Evolutionary conservation across 2,113 vertebrate genomes (phyloP).

Genomic region (Willisornis vidua): DNA sequence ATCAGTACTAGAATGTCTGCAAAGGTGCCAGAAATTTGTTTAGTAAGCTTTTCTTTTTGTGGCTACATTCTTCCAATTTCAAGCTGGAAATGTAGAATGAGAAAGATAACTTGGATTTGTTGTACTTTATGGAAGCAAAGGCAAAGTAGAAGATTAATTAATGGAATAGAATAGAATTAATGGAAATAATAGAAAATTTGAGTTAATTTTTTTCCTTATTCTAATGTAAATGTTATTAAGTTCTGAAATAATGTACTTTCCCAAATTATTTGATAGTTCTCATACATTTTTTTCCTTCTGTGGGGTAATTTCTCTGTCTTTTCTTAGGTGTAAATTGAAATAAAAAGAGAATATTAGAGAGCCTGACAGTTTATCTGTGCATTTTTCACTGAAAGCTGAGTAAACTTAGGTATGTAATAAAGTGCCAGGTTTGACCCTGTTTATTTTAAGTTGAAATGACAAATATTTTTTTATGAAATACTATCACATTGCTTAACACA

Average conservation of each 20-base stretch:
- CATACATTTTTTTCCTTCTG: neutral
- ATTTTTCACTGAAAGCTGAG: neutral
- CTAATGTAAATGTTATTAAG: neutral
- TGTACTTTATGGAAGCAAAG: neutral
- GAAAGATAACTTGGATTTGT: neutral
- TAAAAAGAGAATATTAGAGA: neutral
- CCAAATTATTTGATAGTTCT: neutral
- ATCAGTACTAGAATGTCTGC: neutral
- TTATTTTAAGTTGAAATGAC: neutral
- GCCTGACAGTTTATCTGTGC: neutral
- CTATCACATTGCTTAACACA: neutral
- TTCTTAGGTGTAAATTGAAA: neutral
- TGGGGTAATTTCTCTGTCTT: neutral
- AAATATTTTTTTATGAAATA: neutral
- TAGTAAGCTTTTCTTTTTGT: neutral
- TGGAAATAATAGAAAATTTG: neutral
- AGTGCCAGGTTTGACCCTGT: neutral
- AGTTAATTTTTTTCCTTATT: neutral
- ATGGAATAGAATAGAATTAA: neutral
- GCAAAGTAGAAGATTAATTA: neutral
- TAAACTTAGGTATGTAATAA: neutral
- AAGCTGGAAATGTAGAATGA: neutral
- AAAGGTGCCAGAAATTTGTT: neutral
- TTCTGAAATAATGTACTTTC: neutral
- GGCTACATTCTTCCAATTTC: neutral